Evolutionary conservation across 2,113 vertebrate genomes (phyloP).

Genomic region (Rissa tridactyla): DNA sequence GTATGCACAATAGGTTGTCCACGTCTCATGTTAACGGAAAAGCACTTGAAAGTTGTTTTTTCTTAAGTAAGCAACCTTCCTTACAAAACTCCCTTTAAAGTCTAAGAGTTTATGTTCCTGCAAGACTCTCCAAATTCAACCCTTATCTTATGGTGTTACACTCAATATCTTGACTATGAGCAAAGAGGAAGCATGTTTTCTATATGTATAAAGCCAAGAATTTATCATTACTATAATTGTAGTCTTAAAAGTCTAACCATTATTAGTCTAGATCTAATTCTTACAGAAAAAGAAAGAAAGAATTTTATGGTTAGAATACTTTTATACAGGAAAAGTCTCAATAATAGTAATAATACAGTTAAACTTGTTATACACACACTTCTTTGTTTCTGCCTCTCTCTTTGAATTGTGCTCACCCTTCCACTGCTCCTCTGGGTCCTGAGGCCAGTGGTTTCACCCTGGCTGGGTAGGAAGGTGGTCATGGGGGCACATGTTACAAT

Average conservation of each 20-base stretch:
- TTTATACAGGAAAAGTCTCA: background rate
- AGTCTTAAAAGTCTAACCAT: background rate
- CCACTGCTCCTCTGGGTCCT: background rate
- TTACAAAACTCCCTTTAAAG: background rate
- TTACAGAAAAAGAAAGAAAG: background rate
- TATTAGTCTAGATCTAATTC: background rate
- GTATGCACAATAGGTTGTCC: background rate
- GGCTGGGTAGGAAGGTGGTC: background rate
- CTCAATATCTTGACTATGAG: background rate
- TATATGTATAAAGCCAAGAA: background rate
- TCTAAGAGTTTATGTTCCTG: background rate
- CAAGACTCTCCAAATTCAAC: background rate
- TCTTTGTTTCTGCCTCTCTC: background rate
- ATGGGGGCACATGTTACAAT: rapidly evolving
- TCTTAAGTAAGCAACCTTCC: background rate
- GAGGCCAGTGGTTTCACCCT: background rate
- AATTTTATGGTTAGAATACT: background rate
- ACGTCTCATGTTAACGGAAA: background rate
- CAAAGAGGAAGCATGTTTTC: background rate
- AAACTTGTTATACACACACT: background rate
- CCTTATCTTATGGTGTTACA: background rate
- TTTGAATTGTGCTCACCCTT: background rate
- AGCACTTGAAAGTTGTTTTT: background rate
- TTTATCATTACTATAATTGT: background rate
- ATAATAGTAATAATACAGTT: background rate